Conservation (phyloP, 2,797 vertebrate species). For the Xenops minutus region DNA sequence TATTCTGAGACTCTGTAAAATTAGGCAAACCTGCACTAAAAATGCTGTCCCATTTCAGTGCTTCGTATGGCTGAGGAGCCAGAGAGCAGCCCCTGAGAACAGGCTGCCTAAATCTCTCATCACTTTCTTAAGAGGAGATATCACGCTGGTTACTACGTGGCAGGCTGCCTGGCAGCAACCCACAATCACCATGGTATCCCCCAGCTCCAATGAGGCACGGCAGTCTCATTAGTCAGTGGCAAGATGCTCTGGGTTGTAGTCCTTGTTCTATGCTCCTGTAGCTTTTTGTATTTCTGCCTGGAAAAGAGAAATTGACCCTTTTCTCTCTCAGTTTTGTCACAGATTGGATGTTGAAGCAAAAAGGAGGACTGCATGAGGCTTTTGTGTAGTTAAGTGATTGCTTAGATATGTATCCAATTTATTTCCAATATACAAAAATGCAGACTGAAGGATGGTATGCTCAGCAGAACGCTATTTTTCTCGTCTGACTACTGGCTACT, state of each 20-base stretch:
- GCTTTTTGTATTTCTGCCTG: background rate
- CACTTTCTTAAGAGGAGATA: background rate
- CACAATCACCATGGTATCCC: fast-evolving
- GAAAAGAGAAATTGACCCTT: background rate
- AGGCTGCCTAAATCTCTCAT: slow-evolving; percentile 24
- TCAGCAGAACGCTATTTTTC: slow-evolving; percentile 61
- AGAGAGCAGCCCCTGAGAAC: background rate
- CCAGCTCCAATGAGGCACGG: fast-evolving
- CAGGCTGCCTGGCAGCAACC: background rate
- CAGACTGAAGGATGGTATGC: slow-evolving; percentile 56
- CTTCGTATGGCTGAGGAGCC: background rate
- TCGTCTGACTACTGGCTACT: slow-evolving; percentile 66
- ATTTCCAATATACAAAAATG: slow-evolving; percentile 59
- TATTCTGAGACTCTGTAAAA: background rate
- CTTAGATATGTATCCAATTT: background rate
- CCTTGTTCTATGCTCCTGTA: background rate
- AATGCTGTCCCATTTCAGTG: background rate
- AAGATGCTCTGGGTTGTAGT: fast-evolving
- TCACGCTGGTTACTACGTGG: fast-evolving
- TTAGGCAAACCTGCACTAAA: fast-evolving
- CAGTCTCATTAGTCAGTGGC: background rate
- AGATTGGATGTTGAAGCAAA: background rate
- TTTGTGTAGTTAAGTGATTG: background rate
- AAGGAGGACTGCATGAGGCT: background rate
- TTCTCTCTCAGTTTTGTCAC: background rate